A percentile compares a stretch with the other conserved stretches of the same genome.
These are phyloP conservation scores for Leucozona laternaria DNA, from an alignment of 2,888 invertebrate genomes.

Conservation along the genomic window DNA sequence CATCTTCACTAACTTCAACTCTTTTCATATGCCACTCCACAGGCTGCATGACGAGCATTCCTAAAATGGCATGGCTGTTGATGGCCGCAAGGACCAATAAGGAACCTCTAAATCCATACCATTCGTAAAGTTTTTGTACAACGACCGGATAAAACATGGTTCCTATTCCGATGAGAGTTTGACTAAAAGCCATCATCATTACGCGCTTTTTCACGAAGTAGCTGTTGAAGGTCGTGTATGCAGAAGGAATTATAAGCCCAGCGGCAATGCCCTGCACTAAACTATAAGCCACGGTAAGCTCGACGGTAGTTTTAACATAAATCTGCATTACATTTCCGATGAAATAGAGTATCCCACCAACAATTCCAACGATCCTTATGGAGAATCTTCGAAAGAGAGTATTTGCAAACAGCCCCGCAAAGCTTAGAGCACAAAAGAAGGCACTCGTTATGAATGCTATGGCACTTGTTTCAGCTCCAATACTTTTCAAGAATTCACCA, in stretches of 20 bases:
- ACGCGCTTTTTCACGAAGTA: conserved; percentile 89
- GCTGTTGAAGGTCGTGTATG: conserved; percentile 89
- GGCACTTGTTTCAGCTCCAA: conserved; percentile 88
- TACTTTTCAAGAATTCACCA: conserved; percentile 87
- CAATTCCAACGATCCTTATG: conserved; percentile 87
- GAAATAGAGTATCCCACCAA: conserved; percentile 87
- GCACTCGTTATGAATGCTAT: conserved; percentile 89
- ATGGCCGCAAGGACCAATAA: conserved; percentile 87
- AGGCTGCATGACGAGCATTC: conserved; percentile 90
- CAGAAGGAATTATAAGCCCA: conserved; percentile 89
- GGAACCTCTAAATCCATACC: conserved; percentile 89
- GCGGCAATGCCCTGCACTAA: conserved; percentile 89
- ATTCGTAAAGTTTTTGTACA: conserved; percentile 86
- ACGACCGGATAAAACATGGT: conserved; percentile 88
- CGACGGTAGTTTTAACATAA: conserved; percentile 87
- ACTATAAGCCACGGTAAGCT: conserved; percentile 87
- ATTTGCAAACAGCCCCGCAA: conserved; percentile 87
- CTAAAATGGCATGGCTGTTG: conserved; percentile 88
- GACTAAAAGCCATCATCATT: conserved; percentile 90
- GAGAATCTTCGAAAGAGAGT: conserved; percentile 88
- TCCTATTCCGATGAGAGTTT: conserved; percentile 88
- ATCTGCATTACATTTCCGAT: conserved; percentile 87
- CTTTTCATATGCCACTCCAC: conserved; percentile 89
- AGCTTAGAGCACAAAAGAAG: conserved; percentile 85
- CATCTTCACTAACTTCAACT: conserved; percentile 81